Percentiles rank a stretch among this genome's conserved stretches.
These are phyloP conservation scores for Eupithecia vulgata DNA, from an alignment of 2,888 invertebrate species.

Conservation along the genomic window DNA sequence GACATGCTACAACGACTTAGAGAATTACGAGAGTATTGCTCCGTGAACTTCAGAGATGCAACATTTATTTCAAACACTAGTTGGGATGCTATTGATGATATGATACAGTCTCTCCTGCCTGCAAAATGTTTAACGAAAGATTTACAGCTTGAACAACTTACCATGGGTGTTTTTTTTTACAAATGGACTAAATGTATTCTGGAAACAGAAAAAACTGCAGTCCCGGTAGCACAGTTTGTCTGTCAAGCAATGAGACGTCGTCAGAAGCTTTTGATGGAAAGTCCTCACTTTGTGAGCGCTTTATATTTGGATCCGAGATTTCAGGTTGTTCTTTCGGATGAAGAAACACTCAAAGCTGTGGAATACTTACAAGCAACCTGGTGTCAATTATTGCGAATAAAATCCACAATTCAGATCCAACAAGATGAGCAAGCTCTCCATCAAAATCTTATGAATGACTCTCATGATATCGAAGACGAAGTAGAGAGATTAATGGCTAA, in stretches of 20 bases:
- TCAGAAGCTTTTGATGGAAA: constrained; percentile 14
- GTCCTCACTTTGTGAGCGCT: constrained; percentile 17
- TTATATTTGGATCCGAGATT: constrained; percentile 26
- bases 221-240: neutral
- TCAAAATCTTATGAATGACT: constrained; percentile 6
- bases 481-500: neutral
- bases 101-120: too few relatives aligned
- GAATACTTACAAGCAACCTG: constrained; percentile 13
- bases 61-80: too few relatives aligned
- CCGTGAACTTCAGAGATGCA: too few relatives aligned
- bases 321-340: constrained; percentile 24
- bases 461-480: neutral
- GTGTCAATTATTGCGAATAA: constrained; percentile 17
- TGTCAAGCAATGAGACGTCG: constrained; percentile 2
- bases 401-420: neutral
- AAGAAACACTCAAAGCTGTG: constrained; percentile 14
- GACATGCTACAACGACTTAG: too few relatives aligned
- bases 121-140: too few relatives aligned
- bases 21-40: too few relatives aligned
- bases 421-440: constrained; percentile 10
- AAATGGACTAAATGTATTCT: constrained; percentile 20
- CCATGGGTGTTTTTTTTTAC: constrained; percentile 20
- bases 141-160: constrained; percentile 15
- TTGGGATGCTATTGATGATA: too few relatives aligned
- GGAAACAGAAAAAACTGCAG: constrained; percentile 4